Evolutionary conservation across 30 jellyfish, hydroid and myxozoan genomes (phyloP).

Genomic region (Aurelia sp.): DNA sequence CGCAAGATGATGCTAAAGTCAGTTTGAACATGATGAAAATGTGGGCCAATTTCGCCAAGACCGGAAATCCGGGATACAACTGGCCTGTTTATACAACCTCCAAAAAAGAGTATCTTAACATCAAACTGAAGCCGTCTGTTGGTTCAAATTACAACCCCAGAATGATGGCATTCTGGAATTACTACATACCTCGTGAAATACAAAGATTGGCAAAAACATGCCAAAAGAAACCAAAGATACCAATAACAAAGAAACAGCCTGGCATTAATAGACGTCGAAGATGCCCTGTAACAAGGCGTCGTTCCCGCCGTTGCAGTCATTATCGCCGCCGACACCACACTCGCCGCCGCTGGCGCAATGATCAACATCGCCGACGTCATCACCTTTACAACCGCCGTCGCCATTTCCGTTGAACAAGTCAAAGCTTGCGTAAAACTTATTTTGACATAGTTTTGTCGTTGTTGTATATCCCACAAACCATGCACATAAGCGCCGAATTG

Average conservation of each 20-base stretch:
- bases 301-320: not conserved
- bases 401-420: not conserved
- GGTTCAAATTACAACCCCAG: slow-evolving; percentile 12
- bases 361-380: not conserved
- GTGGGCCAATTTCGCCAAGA: slow-evolving; percentile 66
- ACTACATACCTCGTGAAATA: not conserved
- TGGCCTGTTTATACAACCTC: slow-evolving; percentile 24
- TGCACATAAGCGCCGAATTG: too few relatives aligned
- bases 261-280: too few relatives aligned
- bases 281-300: too few relatives aligned
- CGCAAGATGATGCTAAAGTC: slow-evolving; percentile 15
- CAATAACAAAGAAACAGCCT: too few relatives aligned
- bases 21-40: slow-evolving; percentile 38
- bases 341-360: not conserved
- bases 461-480: too few relatives aligned
- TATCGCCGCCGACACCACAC: not conserved
- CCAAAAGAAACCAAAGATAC: too few relatives aligned
- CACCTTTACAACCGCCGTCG: not conserved
- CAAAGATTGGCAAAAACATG: too few relatives aligned
- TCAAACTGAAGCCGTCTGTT: slow-evolving; percentile 12
- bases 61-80: slow-evolving; percentile 28
- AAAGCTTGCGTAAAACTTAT: too few relatives aligned
- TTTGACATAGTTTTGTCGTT: too few relatives aligned
- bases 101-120: slow-evolving; percentile 28
- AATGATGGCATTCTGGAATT: slow-evolving; percentile 46